Evolutionary conservation across 2,113 vertebrate genomes (phyloP).

Genomic region (Atractosteus spatula): DNA sequence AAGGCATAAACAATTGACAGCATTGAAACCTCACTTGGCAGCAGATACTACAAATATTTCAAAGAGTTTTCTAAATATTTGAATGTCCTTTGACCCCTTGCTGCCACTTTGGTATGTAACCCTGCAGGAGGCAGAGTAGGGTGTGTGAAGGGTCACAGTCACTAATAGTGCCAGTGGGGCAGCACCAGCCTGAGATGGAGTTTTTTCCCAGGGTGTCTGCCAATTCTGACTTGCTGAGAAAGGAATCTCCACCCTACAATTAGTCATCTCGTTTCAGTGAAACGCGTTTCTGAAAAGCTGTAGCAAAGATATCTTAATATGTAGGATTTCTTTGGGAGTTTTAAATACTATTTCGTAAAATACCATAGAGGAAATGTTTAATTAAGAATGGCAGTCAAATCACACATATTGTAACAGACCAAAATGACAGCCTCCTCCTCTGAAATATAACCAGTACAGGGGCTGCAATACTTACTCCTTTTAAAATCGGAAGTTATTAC

Average conservation of each 20-base stretch:
- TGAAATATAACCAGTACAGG: too few relatives aligned
- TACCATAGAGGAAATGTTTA: too few relatives aligned
- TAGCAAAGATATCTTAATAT: neutral
- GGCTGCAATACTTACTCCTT: too few relatives aligned
- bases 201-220: slow-evolving; percentile 26
- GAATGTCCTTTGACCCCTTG: slow-evolving; percentile 11
- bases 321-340: too few relatives aligned
- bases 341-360: too few relatives aligned
- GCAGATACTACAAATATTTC: neutral
- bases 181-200: slow-evolving; percentile 6
- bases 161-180: neutral
- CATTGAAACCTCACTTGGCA: neutral
- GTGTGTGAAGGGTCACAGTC: neutral
- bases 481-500: too few relatives aligned
- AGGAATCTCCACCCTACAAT: slow-evolving; percentile 5
- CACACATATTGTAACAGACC: too few relatives aligned
- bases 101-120: neutral
- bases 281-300: neutral
- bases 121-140: neutral
- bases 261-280: slow-evolving; percentile 11
- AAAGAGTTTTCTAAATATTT: neutral
- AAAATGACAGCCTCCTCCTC: too few relatives aligned
- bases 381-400: too few relatives aligned
- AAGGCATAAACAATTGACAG: neutral
- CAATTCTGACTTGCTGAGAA: slow-evolving; percentile 11